A percentile compares a stretch with the other conserved stretches of the same genome.
Evolutionary conservation across 2,113 vertebrate species (phyloP).

Genomic region (Eublepharis macularius): DNA sequence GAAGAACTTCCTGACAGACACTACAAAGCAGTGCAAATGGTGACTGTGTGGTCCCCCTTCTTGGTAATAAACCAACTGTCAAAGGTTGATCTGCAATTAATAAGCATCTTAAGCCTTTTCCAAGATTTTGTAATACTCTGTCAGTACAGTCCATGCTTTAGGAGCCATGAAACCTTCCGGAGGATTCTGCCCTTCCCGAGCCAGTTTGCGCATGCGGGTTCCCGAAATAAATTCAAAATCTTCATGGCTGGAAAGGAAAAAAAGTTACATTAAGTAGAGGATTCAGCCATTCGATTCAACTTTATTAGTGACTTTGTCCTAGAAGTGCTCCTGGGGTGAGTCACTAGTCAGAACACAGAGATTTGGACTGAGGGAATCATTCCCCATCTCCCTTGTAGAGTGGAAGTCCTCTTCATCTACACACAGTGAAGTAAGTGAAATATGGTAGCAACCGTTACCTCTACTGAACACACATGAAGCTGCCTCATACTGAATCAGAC

Average conservation of each 20-base stretch:
- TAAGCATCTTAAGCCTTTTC: conserved; percentile 84
- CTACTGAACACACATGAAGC: too few species aligned
- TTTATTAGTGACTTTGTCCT: background rate
- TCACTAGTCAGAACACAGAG: too few species aligned
- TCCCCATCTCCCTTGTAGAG: too few species aligned
- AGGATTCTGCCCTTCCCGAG: conserved; percentile 91
- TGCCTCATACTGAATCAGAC: too few species aligned
- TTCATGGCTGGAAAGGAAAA: conserved; percentile 80
- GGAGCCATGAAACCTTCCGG: conserved; percentile 97
- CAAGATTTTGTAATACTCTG: conserved; percentile 93
- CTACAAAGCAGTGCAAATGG: conserved; percentile 63
- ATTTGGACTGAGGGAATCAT: too few species aligned
- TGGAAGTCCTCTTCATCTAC: too few species aligned
- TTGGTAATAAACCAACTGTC: conserved; percentile 55
- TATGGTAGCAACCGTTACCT: too few species aligned
- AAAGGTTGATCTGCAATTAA: conserved; percentile 55
- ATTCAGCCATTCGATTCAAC: background rate
- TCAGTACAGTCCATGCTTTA: conserved; percentile 92
- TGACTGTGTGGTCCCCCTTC: conserved; percentile 69
- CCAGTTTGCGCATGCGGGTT: conserved; percentile 95
- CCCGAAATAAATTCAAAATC: conserved; percentile 99
- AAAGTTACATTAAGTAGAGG: conserved; percentile 12
- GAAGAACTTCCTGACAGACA: conserved; percentile 67
- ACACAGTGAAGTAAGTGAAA: too few species aligned
- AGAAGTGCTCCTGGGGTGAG: background rate